Evolutionary conservation across 2,888 invertebrate genomes (phyloP).

Genomic region (Stegana nigrithorax): DNA sequence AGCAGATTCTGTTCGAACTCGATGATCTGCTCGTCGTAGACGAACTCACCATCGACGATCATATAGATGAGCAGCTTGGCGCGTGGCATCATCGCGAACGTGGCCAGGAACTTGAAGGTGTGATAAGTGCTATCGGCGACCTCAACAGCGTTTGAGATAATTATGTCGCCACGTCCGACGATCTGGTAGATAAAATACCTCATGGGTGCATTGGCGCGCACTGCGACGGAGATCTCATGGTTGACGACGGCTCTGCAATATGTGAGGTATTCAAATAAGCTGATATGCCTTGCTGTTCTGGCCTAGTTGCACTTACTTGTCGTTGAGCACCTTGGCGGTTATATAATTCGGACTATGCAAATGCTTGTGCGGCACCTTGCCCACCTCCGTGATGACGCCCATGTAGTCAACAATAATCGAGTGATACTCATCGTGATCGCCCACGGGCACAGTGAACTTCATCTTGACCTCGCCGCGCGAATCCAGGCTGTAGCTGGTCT

Average conservation of each 20-base stretch:
- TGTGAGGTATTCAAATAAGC: no score
- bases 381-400: conserved; percentile 73
- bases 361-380: conserved; percentile 62
- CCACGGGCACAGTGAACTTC: conserved; percentile 64
- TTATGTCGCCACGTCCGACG: conserved; percentile 87
- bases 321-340: conserved; percentile 71
- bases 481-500: conserved; percentile 57
- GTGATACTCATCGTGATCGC: conserved; percentile 63
- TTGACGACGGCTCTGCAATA: conserved; percentile 73
- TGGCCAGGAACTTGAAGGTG: conserved; percentile 74
- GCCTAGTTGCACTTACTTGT: conserved; percentile 65
- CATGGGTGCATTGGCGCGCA: conserved; percentile 83
- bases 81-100: conserved; percentile 85
- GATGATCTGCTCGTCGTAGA: conserved; percentile 89
- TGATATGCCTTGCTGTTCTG: not conserved
- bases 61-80: conserved; percentile 86
- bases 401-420: conserved; percentile 74
- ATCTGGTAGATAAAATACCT: conserved; percentile 83
- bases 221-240: conserved; percentile 79
- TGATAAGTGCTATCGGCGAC: conserved; percentile 67
- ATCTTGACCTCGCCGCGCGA: conserved; percentile 61
- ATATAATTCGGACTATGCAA: conserved; percentile 58
- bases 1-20: conserved; percentile 82
- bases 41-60: conserved; percentile 80
- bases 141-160: conserved; percentile 80